Conservation (phyloP, 2,113 vertebrate genomes). For the Calidris pugnax region DNA sequence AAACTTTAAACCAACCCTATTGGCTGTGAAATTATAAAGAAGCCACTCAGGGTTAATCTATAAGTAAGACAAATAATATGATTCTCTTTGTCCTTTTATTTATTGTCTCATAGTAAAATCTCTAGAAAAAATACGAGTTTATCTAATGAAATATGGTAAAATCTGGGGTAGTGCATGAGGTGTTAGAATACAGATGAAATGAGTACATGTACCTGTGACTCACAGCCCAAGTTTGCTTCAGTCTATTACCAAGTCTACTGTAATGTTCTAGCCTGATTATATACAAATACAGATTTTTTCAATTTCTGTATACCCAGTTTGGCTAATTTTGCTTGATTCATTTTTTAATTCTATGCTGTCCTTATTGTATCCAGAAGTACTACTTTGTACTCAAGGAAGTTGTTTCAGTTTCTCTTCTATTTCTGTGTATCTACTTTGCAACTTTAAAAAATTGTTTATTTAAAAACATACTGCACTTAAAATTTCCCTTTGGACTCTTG, state of each 20-base stretch:
- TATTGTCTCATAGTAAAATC: constrained; percentile 47
- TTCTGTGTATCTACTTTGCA: not conserved
- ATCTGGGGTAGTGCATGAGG: not conserved
- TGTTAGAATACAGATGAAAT: not conserved
- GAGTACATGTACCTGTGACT: not conserved
- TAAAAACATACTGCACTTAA: not conserved
- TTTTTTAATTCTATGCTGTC: not conserved
- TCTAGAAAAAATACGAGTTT: constrained; percentile 4
- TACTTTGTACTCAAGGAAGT: not conserved
- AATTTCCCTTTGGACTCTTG: not conserved
- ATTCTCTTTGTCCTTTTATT: constrained; percentile 23
- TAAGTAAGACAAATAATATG: not conserved
- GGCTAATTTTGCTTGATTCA: not conserved
- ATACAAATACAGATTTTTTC: not conserved
- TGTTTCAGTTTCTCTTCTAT: not conserved
- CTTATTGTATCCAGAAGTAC: not conserved
- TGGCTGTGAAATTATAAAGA: not conserved
- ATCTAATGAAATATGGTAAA: constrained; percentile 18
- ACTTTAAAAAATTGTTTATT: not conserved
- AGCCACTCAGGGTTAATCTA: not conserved
- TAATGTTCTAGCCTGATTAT: not conserved
- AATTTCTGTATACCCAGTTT: not conserved
- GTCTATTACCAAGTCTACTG: not conserved
- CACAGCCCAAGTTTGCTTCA: not conserved
- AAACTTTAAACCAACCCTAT: constrained; percentile 4